Evolutionary conservation across 2,888 invertebrate species (phyloP).

Genomic region (Drosophila siamana): DNA sequence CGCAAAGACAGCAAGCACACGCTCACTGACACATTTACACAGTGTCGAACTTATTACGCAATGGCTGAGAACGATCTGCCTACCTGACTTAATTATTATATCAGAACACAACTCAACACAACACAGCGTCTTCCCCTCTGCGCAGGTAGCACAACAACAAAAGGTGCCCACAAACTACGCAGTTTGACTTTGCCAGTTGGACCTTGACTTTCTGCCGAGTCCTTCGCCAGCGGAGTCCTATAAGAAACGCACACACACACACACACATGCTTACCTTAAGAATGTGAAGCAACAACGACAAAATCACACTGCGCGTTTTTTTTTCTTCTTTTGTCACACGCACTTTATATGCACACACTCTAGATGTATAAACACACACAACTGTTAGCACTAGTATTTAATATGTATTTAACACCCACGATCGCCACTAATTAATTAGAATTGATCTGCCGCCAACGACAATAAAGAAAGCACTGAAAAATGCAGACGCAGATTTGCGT

Average conservation of each 20-base stretch:
- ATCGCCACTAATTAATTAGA: too few relatives aligned
- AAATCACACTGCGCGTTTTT: neutral
- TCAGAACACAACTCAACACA: conserved; percentile 45
- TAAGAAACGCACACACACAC: conserved; percentile 50
- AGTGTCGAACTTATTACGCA: conserved; percentile 71
- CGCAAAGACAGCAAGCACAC: too few relatives aligned
- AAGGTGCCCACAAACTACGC: conserved; percentile 63
- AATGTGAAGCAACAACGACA: neutral
- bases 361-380: too few relatives aligned
- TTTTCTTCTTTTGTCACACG: too few relatives aligned
- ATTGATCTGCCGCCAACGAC: too few relatives aligned
- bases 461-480: neutral
- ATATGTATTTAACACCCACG: too few relatives aligned
- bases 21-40: conserved; percentile 35
- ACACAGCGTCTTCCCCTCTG: neutral
- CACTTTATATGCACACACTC: neutral
- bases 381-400: too few relatives aligned
- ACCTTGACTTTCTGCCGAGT: conserved; percentile 53
- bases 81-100: conserved; percentile 81
- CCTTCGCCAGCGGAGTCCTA: conserved; percentile 57
- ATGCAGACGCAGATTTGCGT: neutral
- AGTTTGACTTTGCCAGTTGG: conserved; percentile 62
- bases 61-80: conserved; percentile 69
- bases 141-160: conserved; percentile 59
- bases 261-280: neutral